Evolutionary conservation across 1,140 invertebrate genomes (phyloP).

Genomic region (Euura lappo): DNA sequence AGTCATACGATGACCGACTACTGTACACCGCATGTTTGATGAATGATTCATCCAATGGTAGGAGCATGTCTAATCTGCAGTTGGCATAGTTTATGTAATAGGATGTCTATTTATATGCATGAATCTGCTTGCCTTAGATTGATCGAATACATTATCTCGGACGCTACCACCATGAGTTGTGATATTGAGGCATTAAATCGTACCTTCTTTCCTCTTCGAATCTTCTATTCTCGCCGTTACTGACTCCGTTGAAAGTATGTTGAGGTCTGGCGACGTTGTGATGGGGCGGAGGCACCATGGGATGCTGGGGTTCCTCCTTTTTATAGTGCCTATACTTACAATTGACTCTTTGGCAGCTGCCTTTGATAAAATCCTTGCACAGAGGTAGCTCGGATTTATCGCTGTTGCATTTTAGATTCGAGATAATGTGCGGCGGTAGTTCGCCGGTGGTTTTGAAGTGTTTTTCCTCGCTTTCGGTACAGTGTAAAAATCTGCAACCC

Average conservation of each 20-base stretch:
- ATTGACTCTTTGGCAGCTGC: conserved; percentile 68
- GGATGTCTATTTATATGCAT: conserved; percentile 19
- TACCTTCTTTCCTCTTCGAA: conserved; percentile 55
- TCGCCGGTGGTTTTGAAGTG: conserved; percentile 73
- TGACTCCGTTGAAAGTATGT: conserved; percentile 56
- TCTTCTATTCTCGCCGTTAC: conserved; percentile 42
- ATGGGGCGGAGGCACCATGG: conserved; percentile 39
- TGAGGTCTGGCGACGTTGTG: conserved; percentile 63
- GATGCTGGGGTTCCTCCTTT: conserved; percentile 51
- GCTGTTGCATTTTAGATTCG: conserved; percentile 54
- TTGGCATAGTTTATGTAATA: conserved; percentile 16
- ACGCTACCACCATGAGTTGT: not conserved
- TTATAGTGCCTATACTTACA: conserved; percentile 53
- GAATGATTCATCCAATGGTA: conserved; percentile 10
- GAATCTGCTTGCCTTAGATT: not conserved
- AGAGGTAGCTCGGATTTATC: conserved; percentile 65
- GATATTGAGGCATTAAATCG: not conserved
- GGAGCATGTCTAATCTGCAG: not conserved
- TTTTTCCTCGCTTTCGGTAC: conserved; percentile 78
- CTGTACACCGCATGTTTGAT: not conserved
- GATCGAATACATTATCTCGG: not conserved
- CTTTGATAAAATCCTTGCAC: conserved; percentile 81
- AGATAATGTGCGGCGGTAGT: conserved; percentile 67
- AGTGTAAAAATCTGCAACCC: conserved; percentile 78
- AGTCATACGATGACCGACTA: not conserved